phyloP scores from a whole-genome alignment of 2,888 invertebrate species.

The Ennomos fuscantarius region DNA sequence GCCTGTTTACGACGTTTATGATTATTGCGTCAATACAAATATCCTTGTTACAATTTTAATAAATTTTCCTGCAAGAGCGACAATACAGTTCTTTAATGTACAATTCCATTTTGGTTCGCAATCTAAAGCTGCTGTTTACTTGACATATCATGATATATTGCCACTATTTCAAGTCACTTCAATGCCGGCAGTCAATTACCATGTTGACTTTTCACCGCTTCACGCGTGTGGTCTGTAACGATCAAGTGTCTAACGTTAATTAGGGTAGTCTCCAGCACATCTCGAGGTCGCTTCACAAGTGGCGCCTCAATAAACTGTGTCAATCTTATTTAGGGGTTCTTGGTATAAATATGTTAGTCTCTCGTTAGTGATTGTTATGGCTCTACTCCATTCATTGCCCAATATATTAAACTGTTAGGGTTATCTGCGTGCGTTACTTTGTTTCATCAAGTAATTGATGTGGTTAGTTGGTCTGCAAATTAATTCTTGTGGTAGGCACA shows the following conservation, averaged over 20 bases:
- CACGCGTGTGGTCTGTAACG: conserved; percentile 64
- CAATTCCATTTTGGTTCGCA: conserved; percentile 11
- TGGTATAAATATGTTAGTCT: conserved; percentile 34
- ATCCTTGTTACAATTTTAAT: too few species aligned
- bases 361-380: conserved; percentile 32
- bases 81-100: neutral
- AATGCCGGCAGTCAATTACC: conserved; percentile 48
- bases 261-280: conserved; percentile 52
- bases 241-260: conserved; percentile 36
- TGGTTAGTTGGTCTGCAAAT: conserved; percentile 13
- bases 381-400: conserved; percentile 21
- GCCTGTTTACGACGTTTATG: too few species aligned
- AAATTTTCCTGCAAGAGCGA: neutral
- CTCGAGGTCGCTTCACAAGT: conserved; percentile 59
- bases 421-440: conserved; percentile 22
- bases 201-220: conserved; percentile 63
- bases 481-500: conserved; percentile 13
- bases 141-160: conserved; percentile 23
- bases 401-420: conserved; percentile 6
- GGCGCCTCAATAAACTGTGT: conserved; percentile 53
- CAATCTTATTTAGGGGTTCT: conserved; percentile 58
- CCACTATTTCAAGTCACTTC: conserved; percentile 1
- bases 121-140: conserved; percentile 8
- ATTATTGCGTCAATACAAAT: too few species aligned
- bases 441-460: conserved; percentile 22